phyloP scores from a whole-genome alignment of 2,888 invertebrate genomes.

The Drosophila pullipes region DNA sequence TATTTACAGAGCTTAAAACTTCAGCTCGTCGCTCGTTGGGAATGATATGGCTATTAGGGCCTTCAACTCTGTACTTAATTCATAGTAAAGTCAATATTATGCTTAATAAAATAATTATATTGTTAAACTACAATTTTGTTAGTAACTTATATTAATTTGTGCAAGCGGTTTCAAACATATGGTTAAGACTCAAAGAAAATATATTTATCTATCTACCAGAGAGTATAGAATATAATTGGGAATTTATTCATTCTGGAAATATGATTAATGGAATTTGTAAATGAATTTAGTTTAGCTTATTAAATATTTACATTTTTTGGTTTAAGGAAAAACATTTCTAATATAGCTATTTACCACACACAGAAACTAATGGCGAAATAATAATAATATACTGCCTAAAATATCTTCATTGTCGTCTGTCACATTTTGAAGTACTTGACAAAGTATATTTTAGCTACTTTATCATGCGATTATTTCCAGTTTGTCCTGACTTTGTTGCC shows the following conservation, averaged over 20 bases:
- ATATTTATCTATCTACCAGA: no score
- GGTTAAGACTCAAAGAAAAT: no score
- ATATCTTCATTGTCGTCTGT: background rate
- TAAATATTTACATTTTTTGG: rapidly evolving
- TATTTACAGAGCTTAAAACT: no score
- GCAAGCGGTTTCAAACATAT: no score
- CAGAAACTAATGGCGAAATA: background rate
- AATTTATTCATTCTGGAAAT: background rate
- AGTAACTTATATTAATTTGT: no score
- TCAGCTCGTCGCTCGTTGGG: no score
- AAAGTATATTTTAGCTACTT: background rate
- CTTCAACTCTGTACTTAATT: no score
- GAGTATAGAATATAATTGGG: no score
- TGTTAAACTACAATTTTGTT: no score
- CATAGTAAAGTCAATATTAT: no score
- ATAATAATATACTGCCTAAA: background rate
- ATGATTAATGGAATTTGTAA: background rate
- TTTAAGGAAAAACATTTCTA: background rate
- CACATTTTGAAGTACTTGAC: background rate
- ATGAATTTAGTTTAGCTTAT: background rate
- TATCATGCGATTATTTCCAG: slow-evolving; percentile 16
- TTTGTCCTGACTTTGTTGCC: background rate
- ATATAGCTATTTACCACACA: background rate
- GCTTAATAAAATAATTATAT: no score
- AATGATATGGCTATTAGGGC: no score